phyloP scores from a whole-genome alignment of 2,797 vertebrate species.

The Hypotaenidia okinawae region DNA sequence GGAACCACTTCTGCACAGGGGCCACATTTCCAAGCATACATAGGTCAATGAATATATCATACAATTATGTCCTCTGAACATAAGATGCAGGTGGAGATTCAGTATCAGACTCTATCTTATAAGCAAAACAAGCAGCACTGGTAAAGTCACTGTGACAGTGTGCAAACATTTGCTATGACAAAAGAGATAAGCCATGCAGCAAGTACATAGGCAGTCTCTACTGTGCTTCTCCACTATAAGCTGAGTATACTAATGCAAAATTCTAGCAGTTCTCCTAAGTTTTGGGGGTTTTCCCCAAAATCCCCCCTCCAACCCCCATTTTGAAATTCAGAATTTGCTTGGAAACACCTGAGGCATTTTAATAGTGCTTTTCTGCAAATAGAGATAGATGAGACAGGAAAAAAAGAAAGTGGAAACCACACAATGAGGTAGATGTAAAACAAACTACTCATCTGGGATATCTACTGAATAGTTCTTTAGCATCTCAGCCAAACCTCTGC shows the following conservation, averaged over 20 bases:
- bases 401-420: not conserved
- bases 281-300: not conserved
- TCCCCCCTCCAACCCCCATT: not conserved
- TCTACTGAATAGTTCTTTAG: not conserved
- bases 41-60: not conserved
- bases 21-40: not conserved
- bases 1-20: not conserved
- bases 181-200: not conserved
- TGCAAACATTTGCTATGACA: not conserved
- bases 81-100: not conserved
- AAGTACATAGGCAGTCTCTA: not conserved
- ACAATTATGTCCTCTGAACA: not conserved
- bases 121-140: not conserved
- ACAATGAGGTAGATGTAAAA: not conserved
- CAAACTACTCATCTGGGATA: not conserved
- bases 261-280: not conserved
- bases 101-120: not conserved
- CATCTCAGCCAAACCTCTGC: not conserved
- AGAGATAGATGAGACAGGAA: not conserved
- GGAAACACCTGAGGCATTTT: not conserved
- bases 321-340: not conserved
- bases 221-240: slow-evolving; percentile 17
- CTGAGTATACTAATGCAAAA: not conserved
- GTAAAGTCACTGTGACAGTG: not conserved
- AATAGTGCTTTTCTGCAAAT: not conserved